Conservation (phyloP, 1,140 invertebrate species). For the Lepidurus arcticus region DNA sequence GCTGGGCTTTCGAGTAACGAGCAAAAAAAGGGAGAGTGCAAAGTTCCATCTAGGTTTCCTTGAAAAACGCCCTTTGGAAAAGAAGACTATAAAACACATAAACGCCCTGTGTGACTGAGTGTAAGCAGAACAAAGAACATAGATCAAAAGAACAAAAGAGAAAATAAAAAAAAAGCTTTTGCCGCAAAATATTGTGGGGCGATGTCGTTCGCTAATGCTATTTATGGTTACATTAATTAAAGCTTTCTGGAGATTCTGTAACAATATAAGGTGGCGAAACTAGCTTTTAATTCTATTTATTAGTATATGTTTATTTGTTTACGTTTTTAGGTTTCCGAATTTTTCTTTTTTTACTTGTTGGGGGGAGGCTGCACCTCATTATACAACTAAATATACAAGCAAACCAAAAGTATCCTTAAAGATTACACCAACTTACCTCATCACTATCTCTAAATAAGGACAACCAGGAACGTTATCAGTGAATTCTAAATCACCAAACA, state of each 20-base stretch:
- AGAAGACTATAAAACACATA: neutral
- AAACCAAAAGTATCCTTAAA: too few species aligned
- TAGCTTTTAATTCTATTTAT: too few species aligned
- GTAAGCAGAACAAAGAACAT: neutral
- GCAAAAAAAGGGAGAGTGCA: neutral
- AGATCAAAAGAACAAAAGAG: neutral
- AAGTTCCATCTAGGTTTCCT: neutral
- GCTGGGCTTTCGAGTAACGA: conserved; percentile 3
- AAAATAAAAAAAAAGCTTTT: neutral
- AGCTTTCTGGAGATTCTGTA: too few species aligned
- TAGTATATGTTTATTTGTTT: too few species aligned
- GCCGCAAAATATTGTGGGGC: neutral
- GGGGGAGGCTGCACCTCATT: too few species aligned
- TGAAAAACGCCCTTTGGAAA: neutral
- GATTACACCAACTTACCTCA: neutral
- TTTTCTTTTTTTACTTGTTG: too few species aligned
- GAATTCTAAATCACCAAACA: neutral
- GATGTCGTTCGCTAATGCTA: neutral
- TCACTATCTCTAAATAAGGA: too few species aligned
- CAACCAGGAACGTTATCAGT: neutral
- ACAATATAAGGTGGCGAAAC: too few species aligned
- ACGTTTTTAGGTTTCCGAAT: too few species aligned
- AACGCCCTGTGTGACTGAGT: conserved; percentile 7
- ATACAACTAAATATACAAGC: too few species aligned
- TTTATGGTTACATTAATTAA: too few species aligned